Conservation (phyloP, 2,113 vertebrate species). For the Brachyistius frenatus region DNA sequence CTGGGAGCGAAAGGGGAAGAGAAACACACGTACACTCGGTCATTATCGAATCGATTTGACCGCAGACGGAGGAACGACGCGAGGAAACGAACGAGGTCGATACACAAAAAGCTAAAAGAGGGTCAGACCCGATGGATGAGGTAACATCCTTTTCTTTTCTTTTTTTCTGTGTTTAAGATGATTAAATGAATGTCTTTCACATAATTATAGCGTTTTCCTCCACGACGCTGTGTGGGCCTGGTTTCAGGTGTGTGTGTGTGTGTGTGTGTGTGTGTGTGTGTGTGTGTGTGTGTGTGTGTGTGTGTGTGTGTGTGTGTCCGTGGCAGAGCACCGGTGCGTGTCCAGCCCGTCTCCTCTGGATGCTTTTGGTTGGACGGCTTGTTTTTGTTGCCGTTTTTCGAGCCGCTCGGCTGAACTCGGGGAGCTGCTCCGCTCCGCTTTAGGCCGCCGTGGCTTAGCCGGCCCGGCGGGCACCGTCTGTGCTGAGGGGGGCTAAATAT, state of each 20-base stretch:
- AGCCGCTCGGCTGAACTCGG: conserved; percentile 35
- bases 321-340: conserved; percentile 44
- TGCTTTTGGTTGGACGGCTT: conserved; percentile 25
- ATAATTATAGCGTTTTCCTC: conserved; percentile 55
- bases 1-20: conserved; percentile 32
- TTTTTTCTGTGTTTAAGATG: conserved; percentile 47
- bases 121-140: conserved; percentile 7
- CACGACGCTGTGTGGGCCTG: conserved; percentile 1
- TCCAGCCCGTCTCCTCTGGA: conserved; percentile 39
- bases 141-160: conserved; percentile 1
- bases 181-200: conserved; percentile 60
- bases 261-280: conserved; percentile 37
- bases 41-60: conserved; percentile 72
- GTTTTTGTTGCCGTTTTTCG: conserved; percentile 55
- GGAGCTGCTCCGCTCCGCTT: conserved; percentile 38
- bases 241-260: conserved; percentile 19
- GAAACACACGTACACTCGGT: conserved; percentile 28
- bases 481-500: conserved; percentile 73
- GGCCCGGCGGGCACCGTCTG: conserved; percentile 71
- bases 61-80: conserved; percentile 54
- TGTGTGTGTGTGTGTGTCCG: conserved; percentile 51
- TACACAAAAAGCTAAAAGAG: conserved; percentile 35
- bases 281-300: conserved; percentile 23
- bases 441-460: conserved; percentile 55
- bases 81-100: conserved; percentile 57